Percentiles rank a stretch among this genome's conserved stretches.
Evolutionary conservation across 2,797 vertebrate species (phyloP).

Genomic region (Hydrolagus colliei): DNA sequence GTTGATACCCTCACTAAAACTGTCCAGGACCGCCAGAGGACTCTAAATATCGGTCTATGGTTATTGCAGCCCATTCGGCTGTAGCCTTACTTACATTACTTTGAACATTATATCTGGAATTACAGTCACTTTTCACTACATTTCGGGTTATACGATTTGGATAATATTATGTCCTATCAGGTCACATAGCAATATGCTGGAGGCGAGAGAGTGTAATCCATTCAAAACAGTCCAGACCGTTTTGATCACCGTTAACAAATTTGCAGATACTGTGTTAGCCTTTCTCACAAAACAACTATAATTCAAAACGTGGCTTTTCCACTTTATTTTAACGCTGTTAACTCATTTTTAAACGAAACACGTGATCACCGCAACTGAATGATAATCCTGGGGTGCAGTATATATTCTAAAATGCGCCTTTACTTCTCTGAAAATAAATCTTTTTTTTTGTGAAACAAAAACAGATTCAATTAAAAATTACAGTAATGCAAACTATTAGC

Average conservation of each 20-base stretch:
- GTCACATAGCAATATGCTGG: conserved; percentile 25
- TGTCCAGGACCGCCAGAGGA: background rate
- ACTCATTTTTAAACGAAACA: background rate
- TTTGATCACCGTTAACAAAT: conserved; percentile 23
- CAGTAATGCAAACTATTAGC: conserved; percentile 38
- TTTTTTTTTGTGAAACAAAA: background rate
- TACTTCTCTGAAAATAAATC: background rate
- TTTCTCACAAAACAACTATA: background rate
- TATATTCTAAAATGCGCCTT: background rate
- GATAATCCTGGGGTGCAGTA: background rate
- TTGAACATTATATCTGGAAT: background rate
- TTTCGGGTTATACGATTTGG: conserved; percentile 13
- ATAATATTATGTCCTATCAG: conserved; percentile 14
- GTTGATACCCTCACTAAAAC: background rate
- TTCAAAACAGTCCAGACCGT: background rate
- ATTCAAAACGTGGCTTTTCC: background rate
- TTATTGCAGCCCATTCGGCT: background rate
- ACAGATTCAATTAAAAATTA: conserved; percentile 14
- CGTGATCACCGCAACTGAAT: background rate
- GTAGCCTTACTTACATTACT: background rate
- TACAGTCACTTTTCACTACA: background rate
- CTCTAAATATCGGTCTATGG: background rate
- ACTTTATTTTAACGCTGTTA: background rate
- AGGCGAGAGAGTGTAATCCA: conserved; percentile 24
- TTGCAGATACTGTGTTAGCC: background rate